phyloP scores from a whole-genome alignment of 2,888 invertebrate species.

The Harpagoxenus sublaevis region DNA sequence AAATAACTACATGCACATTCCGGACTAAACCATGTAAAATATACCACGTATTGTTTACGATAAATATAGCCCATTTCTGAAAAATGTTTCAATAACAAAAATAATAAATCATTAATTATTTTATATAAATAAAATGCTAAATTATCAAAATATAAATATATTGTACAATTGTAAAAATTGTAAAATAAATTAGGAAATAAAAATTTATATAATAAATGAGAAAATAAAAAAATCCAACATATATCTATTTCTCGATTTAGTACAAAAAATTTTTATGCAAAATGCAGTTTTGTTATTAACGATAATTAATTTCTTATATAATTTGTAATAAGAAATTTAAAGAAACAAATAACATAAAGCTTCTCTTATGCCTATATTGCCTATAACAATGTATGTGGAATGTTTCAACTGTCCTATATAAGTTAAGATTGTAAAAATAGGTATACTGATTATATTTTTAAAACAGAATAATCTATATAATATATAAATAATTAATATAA shows the following conservation, averaged over 20 bases:
- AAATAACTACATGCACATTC: conserved; percentile 66
- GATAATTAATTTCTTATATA: conserved; percentile 1
- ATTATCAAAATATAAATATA: background rate
- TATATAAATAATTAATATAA: background rate
- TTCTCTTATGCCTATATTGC: background rate
- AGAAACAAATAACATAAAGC: background rate
- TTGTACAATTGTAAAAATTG: conserved; percentile 10
- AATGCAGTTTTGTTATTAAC: background rate
- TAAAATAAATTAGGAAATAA: background rate
- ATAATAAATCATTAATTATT: background rate
- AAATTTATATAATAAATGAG: background rate
- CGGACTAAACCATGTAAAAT: conserved; percentile 58
- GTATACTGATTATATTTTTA: background rate
- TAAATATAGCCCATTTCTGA: conserved; percentile 35
- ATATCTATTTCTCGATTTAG: background rate
- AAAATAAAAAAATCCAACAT: background rate
- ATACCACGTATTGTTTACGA: conserved; percentile 6
- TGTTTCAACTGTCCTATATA: background rate
- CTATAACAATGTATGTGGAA: conserved; percentile 6
- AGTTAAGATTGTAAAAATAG: background rate
- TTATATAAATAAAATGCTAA: background rate
- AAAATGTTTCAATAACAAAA: conserved; percentile 20
- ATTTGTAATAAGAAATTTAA: background rate
- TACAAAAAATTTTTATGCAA: conserved; percentile 5
- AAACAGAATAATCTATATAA: background rate